Evolutionary conservation across 2,113 vertebrate species (phyloP).

Genomic region (Fulmarus glacialis): DNA sequence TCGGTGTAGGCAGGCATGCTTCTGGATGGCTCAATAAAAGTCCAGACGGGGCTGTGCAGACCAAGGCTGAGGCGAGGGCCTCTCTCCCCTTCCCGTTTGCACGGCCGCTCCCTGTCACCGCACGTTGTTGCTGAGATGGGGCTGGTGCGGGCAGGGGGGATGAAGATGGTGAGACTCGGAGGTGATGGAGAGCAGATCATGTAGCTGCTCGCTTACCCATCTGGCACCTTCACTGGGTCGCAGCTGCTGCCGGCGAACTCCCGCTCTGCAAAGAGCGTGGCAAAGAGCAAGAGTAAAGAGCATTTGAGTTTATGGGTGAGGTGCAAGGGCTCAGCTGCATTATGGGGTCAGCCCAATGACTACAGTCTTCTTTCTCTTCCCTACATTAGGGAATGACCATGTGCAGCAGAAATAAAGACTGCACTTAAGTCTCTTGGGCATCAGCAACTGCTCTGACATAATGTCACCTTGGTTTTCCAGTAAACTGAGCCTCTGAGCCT

Average conservation of each 20-base stretch:
- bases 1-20: neutral
- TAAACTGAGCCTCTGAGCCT: neutral
- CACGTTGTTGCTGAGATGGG: rapidly evolving
- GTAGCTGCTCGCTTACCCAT: neutral
- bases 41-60: neutral
- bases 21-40: neutral
- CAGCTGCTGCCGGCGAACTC: neutral
- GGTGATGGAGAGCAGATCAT: neutral
- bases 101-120: rapidly evolving
- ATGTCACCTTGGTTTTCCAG: neutral
- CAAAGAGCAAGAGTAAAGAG: neutral
- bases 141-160: rapidly evolving
- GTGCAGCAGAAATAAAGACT: neutral
- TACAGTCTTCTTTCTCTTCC: neutral
- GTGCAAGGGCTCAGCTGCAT: neutral
- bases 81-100: neutral
- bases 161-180: neutral
- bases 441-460: neutral
- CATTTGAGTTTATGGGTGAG: neutral
- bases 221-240: rapidly evolving
- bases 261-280: rapidly evolving
- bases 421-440: neutral
- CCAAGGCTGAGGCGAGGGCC: neutral
- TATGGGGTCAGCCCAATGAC: neutral
- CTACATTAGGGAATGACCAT: neutral